Percentiles rank a stretch among this genome's conserved stretches.
phyloP scores from a whole-genome alignment of 2,888 invertebrate species.

The Cartodere bifasciata region DNA sequence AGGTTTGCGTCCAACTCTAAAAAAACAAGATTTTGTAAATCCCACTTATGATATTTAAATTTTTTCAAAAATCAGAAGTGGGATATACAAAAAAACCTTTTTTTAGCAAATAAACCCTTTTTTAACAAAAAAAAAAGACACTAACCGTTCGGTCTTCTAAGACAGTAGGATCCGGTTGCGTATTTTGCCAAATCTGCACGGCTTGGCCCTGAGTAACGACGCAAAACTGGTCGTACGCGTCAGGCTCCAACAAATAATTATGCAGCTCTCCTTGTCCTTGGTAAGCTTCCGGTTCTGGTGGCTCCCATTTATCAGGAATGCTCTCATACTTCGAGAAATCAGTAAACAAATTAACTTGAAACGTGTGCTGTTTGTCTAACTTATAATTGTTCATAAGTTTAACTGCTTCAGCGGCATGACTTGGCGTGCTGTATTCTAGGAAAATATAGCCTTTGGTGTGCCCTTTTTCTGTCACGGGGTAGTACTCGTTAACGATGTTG shows the following conservation, averaged over 20 bases:
- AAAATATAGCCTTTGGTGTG: constrained; percentile 84
- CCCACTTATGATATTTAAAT: constrained; percentile 8
- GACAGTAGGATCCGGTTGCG: constrained; percentile 70
- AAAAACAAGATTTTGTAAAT: constrained; percentile 11
- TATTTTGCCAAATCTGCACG: constrained; percentile 79
- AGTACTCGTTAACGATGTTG: constrained; percentile 75
- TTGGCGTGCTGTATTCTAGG: constrained; percentile 76
- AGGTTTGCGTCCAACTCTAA: constrained; percentile 91
- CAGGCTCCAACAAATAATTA: constrained; percentile 84
- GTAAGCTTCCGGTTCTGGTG: constrained; percentile 79
- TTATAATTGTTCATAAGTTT: constrained; percentile 83
- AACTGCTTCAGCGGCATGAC: constrained; percentile 79
- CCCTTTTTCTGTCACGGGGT: constrained; percentile 72
- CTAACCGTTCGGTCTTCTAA: constrained; percentile 70
- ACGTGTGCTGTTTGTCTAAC: constrained; percentile 91
- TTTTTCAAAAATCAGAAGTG: not conserved
- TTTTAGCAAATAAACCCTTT: constrained; percentile 4
- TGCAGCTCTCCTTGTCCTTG: constrained; percentile 87
- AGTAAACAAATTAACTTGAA: constrained; percentile 72
- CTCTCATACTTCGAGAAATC: constrained; percentile 90
- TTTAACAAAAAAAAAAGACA: constrained; percentile 12
- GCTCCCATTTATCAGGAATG: constrained; percentile 87
- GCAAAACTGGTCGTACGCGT: constrained; percentile 92
- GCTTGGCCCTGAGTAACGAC: constrained; percentile 64
- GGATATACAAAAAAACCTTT: not conserved